Percentiles rank a stretch among this genome's conserved stretches.
Conservation (phyloP, 1,140 invertebrate genomes). For the Physella acuta region DNA sequence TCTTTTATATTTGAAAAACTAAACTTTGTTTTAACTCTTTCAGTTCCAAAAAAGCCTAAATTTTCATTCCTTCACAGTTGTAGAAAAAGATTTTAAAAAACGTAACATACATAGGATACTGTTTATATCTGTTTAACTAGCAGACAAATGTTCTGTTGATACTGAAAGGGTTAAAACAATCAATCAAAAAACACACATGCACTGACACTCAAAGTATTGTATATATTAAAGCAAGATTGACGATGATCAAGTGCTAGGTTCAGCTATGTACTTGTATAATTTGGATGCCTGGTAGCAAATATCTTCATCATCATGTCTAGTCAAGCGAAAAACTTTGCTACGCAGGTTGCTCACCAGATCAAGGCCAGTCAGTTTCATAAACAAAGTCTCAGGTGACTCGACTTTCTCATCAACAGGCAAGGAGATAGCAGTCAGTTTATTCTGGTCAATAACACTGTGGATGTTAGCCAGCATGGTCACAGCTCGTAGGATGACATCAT, state of each 20-base stretch:
- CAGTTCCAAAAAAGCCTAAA: too few relatives aligned
- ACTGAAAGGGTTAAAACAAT: too few relatives aligned
- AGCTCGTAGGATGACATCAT: conserved; percentile 64
- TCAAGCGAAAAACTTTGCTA: conserved; percentile 62
- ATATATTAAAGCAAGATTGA: too few relatives aligned
- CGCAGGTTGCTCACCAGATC: conserved; percentile 59
- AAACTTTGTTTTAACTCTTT: too few relatives aligned
- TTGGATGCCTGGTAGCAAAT: conserved; percentile 58
- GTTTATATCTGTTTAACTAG: too few relatives aligned
- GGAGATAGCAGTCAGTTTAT: conserved; percentile 60
- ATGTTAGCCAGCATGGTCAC: conserved; percentile 66
- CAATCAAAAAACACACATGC: too few relatives aligned
- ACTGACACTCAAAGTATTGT: too few relatives aligned
- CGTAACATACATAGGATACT: too few relatives aligned
- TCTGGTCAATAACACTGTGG: conserved; percentile 57
- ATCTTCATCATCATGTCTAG: conserved; percentile 63
- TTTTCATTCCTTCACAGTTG: too few relatives aligned
- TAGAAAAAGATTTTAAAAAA: too few relatives aligned
- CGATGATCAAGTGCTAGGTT: background rate
- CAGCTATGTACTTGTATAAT: conserved; percentile 33
- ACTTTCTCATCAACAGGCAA: conserved; percentile 65
- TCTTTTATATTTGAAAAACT: too few relatives aligned
- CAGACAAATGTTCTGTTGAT: too few relatives aligned
- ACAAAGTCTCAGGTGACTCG: conserved; percentile 67
- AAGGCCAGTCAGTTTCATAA: conserved; percentile 63